These are phyloP conservation scores for Catharus bicknelli DNA, from an alignment of 2,113 vertebrate genomes.

Conservation along the genomic window DNA sequence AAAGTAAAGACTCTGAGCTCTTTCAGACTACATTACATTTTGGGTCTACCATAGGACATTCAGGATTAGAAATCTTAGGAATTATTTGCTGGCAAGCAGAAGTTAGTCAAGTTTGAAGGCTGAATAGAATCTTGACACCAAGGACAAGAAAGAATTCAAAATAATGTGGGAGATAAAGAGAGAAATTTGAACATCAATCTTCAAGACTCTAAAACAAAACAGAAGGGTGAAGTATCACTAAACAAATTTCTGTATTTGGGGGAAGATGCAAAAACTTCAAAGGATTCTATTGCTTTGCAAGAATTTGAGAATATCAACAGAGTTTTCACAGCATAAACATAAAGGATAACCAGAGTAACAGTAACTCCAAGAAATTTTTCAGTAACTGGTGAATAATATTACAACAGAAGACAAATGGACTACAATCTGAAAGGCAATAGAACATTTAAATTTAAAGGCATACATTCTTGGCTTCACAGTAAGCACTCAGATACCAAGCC, in stretches of 20 bases:
- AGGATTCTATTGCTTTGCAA: not conserved
- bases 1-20: not conserved
- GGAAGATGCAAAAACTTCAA: constrained; percentile 37
- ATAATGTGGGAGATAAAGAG: not conserved
- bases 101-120: not conserved
- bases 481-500: not conserved
- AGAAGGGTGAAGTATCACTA: constrained; percentile 12
- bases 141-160: not conserved
- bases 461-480: not conserved
- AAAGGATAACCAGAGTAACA: constrained; percentile 14
- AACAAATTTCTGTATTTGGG: not conserved
- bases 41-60: not conserved
- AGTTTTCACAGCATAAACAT: constrained; percentile 41
- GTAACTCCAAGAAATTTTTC: constrained; percentile 20
- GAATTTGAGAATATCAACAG: constrained; percentile 51
- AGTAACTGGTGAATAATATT: not conserved
- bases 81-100: not conserved
- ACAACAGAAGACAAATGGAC: not conserved
- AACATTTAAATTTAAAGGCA: not conserved
- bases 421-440: not conserved
- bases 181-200: not conserved
- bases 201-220: constrained; percentile 27
- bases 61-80: not conserved
- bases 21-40: not conserved
- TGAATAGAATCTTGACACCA: not conserved